phyloP scores from a whole-genome alignment of 2,888 invertebrate genomes.

The Petrophora chlorosata region DNA sequence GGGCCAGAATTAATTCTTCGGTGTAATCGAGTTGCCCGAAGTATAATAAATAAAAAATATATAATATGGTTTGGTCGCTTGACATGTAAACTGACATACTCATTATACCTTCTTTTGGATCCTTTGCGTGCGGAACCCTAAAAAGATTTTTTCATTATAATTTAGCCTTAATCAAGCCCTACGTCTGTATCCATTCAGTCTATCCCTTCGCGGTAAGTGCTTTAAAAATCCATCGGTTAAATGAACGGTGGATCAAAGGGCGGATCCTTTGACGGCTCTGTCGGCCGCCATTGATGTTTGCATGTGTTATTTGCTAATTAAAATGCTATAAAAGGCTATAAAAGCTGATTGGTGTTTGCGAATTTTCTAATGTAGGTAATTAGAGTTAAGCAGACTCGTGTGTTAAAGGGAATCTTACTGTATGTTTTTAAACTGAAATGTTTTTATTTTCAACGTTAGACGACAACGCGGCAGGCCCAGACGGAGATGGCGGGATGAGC shows the following conservation, averaged over 20 bases:
- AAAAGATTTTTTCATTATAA: not conserved
- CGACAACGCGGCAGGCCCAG: no score
- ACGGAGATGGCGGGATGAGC: no score
- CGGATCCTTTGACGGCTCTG: conserved; percentile 16
- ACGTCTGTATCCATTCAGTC: conserved; percentile 5
- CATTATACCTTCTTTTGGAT: no score
- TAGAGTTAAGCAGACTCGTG: no score
- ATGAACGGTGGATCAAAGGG: conserved; percentile 26
- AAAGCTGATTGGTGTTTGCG: conserved; percentile 15
- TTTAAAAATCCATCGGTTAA: conserved; percentile 23
- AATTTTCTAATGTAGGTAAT: conserved; percentile 21
- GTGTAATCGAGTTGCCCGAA: no score
- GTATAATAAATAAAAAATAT: no score
- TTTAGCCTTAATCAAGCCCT: conserved; percentile 2
- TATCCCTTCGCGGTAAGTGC: conserved; percentile 29
- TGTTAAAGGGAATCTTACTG: no score
- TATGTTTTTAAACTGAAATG: not conserved
- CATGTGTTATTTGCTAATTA: conserved; percentile 24
- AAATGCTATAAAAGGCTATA: conserved; percentile 13
- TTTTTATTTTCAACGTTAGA: no score
- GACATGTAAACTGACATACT: no score
- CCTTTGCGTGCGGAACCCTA: no score
- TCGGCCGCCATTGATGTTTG: conserved; percentile 5
- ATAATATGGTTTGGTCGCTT: no score
- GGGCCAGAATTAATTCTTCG: no score